Conservation (phyloP, 2,113 vertebrate genomes). For the Centropus bengalensis region DNA sequence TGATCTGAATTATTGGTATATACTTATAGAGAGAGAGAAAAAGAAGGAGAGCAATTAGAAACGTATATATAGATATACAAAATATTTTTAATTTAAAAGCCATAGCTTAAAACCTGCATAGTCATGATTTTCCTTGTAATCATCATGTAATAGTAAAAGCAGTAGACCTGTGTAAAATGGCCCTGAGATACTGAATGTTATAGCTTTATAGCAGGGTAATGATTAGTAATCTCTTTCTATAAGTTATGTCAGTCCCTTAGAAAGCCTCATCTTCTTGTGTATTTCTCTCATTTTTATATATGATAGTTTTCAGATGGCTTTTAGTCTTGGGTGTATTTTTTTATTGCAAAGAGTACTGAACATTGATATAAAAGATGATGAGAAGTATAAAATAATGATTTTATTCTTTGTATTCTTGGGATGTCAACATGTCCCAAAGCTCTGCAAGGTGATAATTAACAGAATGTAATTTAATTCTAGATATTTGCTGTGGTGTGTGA, state of each 20-base stretch:
- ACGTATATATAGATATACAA: background rate
- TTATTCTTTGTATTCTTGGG: conserved; percentile 10
- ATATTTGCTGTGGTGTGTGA: conserved; percentile 54
- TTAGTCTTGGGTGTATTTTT: background rate
- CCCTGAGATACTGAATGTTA: background rate
- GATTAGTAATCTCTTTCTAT: background rate
- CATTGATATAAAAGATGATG: background rate
- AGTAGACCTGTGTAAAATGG: background rate
- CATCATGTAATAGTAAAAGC: background rate
- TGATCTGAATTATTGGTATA: background rate
- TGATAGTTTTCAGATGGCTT: background rate
- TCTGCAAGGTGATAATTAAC: conserved; percentile 60
- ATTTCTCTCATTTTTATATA: background rate
- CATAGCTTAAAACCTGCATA: background rate
- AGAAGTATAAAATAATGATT: conserved; percentile 26
- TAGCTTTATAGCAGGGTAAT: background rate
- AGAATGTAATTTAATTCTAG: conserved; percentile 51
- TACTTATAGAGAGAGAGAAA: background rate
- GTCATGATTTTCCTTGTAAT: conserved; percentile 6
- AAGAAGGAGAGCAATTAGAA: background rate
- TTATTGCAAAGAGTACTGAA: background rate
- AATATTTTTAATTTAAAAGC: background rate
- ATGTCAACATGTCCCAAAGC: conserved; percentile 9
- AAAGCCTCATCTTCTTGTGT: conserved; percentile 5
- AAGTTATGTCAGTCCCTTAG: background rate